Conservation (phyloP, 2,888 invertebrate species). For the Drosophila formosana region DNA sequence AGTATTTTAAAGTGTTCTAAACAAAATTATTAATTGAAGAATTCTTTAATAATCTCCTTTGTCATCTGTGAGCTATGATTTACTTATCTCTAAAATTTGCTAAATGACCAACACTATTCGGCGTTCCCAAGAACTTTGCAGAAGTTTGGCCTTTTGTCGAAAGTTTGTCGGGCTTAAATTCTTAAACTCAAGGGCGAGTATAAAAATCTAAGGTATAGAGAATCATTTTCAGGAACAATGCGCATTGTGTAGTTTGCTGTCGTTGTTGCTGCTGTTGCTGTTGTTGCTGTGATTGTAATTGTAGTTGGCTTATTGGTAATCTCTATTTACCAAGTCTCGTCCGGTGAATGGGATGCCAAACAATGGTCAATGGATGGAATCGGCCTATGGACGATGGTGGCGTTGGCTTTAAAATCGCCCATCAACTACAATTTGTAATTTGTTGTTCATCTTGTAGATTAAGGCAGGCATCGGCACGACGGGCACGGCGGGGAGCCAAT, state of each 20-base stretch:
- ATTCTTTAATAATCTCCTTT: not conserved
- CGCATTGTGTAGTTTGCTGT: constrained; percentile 51
- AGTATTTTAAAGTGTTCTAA: too few species aligned
- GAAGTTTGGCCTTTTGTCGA: constrained; percentile 12
- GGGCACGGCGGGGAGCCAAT: constrained; percentile 2
- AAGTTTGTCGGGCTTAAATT: constrained; percentile 16
- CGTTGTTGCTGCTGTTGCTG: constrained; percentile 26
- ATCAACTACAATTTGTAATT: constrained; percentile 77
- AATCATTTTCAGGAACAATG: constrained; percentile 36
- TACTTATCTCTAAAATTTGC: not conserved
- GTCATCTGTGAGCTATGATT: not conserved
- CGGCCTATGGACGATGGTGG: constrained; percentile 28
- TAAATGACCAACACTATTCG: constrained; percentile 13
- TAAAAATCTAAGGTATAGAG: constrained; percentile 4
- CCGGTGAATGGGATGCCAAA: constrained; percentile 56
- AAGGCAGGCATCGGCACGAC: not conserved
- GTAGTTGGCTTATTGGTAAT: constrained; percentile 76
- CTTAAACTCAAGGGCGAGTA: constrained; percentile 14
- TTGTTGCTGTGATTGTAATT: constrained; percentile 47
- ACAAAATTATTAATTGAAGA: not conserved
- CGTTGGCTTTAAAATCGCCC: constrained; percentile 68
- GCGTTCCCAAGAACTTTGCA: constrained; percentile 8
- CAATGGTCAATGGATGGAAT: constrained; percentile 38
- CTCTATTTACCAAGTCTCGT: constrained; percentile 71
- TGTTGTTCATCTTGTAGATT: constrained; percentile 61